Evolutionary conservation across 2,797 vertebrate species (phyloP), one percentile per base, ranked within the genome.

Genomic region (Lagodon rhomboides): DNA sequence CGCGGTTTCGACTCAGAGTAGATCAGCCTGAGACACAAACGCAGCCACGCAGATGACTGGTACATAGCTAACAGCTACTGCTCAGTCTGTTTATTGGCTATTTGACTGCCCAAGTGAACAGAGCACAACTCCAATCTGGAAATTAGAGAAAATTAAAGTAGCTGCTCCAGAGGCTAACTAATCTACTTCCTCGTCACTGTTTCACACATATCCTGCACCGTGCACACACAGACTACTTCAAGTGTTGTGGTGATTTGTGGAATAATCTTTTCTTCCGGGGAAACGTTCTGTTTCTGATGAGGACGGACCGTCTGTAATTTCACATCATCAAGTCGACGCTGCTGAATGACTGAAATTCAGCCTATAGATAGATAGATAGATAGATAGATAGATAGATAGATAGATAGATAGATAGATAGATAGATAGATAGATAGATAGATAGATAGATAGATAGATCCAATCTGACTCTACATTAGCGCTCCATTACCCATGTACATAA

Each of bases 401-500:
- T 49, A 49, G 47, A 49, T 50, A 51, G 50, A 50, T 50, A 50
- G 49, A 50, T 50, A 50, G 49, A 50, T 50, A 50, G 49, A 50
- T 51, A 51, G 50, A 50, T 50, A 50, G 49, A 50, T 50, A 50
- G 49, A 50, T 50, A 50, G 49, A 50, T 51, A 51, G 50, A 53
- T 53, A 53, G 50, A 22, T 53, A 22, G 49, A 50, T 50, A 50
- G 49, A 50, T 72, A 73, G 78, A 74, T 55, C 43, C 53, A 38
- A 34, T 76, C 23, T 47, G 20, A 18, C 54, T 41, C 23, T 17
- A 55, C 70, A 41, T 58, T 50, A 56, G 5, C 15, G 75, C 55
- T 80, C 76, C 58, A 18, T 69, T 85, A 79, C 68, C 66, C 50
- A 73, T 54, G 13, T 7, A 11, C 54, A 58, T 38, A 63, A 77